phyloP scores from a whole-genome alignment of 1,140 invertebrate genomes.

The Ostrea edulis region DNA sequence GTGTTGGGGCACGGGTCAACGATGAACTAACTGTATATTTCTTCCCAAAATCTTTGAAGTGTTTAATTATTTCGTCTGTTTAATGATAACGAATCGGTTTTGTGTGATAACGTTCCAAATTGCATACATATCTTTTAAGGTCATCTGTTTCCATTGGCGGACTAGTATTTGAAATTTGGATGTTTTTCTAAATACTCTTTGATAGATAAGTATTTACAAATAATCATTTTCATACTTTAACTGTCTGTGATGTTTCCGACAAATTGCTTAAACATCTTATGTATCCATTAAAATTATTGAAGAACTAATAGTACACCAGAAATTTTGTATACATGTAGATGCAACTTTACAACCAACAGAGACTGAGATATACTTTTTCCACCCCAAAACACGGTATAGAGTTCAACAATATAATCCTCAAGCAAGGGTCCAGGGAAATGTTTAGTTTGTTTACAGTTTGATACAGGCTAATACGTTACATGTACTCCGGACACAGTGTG shows the following conservation, averaged over 20 bases:
- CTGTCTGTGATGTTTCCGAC: background rate
- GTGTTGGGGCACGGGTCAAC: constrained; percentile 26
- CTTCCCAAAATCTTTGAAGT: constrained; percentile 1
- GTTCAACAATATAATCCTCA: background rate
- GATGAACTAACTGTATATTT: background rate
- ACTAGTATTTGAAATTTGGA: background rate
- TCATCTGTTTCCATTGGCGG: background rate
- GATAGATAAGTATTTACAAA: background rate
- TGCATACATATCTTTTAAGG: background rate
- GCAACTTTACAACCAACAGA: too few species aligned
- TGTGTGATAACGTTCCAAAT: constrained; percentile 25
- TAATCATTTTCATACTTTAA: background rate
- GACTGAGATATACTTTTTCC: too few species aligned
- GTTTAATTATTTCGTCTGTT: constrained; percentile 39
- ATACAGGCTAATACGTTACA: background rate
- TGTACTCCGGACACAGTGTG: background rate
- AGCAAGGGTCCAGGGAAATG: background rate
- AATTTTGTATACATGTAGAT: too few species aligned
- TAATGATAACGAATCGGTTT: constrained; percentile 13
- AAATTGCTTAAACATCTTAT: background rate
- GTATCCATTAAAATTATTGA: background rate
- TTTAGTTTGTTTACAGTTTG: background rate
- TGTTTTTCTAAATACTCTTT: constrained; percentile 2
- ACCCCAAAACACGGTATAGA: background rate
- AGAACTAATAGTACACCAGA: background rate